Evolutionary conservation across 2,113 vertebrate species (phyloP).

Genomic region (Tragelaphus scriptus): DNA sequence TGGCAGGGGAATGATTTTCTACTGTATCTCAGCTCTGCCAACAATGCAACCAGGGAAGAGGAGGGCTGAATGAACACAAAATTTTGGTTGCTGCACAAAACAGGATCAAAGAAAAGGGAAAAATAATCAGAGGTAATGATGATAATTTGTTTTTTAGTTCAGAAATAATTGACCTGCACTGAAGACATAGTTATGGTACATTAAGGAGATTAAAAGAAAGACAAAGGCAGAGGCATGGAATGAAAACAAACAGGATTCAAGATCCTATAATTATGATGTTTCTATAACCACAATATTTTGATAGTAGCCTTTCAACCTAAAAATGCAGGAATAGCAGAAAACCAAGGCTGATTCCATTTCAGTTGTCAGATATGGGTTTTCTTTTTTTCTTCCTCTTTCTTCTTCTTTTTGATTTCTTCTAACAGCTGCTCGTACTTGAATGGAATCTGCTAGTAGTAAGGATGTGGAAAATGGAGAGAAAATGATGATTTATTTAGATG

Average conservation of each 20-base stretch:
- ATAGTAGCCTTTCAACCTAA: slow-evolving; percentile 74
- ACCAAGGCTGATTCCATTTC: slow-evolving; percentile 27
- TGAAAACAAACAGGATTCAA: slow-evolving; percentile 59
- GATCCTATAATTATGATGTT: slow-evolving; percentile 74
- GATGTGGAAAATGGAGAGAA: not conserved
- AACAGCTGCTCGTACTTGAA: slow-evolving; percentile 17
- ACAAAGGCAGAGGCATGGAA: slow-evolving; percentile 71
- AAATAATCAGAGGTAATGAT: slow-evolving; percentile 77
- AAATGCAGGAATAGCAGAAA: slow-evolving; percentile 53
- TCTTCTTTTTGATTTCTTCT: not conserved
- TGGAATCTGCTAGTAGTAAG: not conserved
- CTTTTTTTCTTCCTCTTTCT: not conserved
- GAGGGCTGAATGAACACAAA: slow-evolving; percentile 30
- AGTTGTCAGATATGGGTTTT: slow-evolving; percentile 5
- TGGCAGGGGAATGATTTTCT: slow-evolving; percentile 64
- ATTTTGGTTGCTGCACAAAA: slow-evolving; percentile 62
- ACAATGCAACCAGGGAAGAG: slow-evolving; percentile 32
- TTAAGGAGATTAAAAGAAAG: slow-evolving; percentile 77
- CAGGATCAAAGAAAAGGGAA: slow-evolving; percentile 73
- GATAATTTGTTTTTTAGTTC: slow-evolving; percentile 79
- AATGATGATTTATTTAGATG: not conserved
- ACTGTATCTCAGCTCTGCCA: slow-evolving; percentile 44
- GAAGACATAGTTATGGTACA: slow-evolving; percentile 76
- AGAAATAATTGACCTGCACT: slow-evolving; percentile 78
- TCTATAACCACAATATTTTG: slow-evolving; percentile 79